Evolutionary conservation across 2,888 invertebrate genomes (phyloP).

Genomic region (Laothoe populi): DNA sequence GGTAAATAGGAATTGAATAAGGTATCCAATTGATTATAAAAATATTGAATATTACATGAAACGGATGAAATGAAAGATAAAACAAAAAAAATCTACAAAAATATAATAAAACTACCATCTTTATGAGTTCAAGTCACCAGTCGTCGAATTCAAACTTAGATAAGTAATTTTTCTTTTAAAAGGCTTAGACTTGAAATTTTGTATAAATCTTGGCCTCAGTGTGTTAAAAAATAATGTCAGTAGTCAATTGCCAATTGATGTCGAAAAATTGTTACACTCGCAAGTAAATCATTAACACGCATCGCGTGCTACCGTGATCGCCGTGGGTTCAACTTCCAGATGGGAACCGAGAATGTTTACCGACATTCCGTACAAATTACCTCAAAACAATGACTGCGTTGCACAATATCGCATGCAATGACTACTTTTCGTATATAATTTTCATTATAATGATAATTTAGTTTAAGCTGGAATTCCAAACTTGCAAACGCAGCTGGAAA

Average conservation of each 20-base stretch:
- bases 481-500: not conserved
- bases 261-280: constrained; percentile 14
- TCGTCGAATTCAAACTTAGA: no score
- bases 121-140: no score
- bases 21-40: no score
- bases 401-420: not conserved
- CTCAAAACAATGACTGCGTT: not conserved
- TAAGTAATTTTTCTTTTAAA: no score
- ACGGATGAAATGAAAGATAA: no score
- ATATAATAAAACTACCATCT: no score
- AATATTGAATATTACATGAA: no score
- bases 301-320: constrained; percentile 3
- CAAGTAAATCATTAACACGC: not conserved
- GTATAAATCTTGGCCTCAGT: no score
- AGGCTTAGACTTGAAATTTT: no score
- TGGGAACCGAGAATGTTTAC: not conserved
- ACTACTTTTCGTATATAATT: not conserved
- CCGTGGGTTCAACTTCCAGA: not conserved
- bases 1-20: no score
- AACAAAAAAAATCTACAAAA: no score
- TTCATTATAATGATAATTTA: not conserved
- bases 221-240: not conserved
- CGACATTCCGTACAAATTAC: not conserved
- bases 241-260: constrained; percentile 1
- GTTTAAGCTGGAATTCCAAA: not conserved